phyloP scores from a whole-genome alignment of 2,888 invertebrate species.

The Drosophila crucigera region DNA sequence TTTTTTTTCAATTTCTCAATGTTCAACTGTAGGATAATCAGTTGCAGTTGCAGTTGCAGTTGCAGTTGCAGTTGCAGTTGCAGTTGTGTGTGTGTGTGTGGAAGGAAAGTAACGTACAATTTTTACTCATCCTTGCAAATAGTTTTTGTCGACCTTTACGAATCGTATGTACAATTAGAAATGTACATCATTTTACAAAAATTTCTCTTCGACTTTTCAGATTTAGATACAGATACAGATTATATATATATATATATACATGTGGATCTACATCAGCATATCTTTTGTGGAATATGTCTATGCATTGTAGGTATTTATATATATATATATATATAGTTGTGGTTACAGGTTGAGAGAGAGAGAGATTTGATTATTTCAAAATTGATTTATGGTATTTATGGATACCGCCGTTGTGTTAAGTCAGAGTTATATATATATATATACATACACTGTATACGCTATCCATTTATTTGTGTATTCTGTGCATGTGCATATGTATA shows the following conservation, averaged over 20 bases:
- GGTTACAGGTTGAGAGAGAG: constrained; percentile 24
- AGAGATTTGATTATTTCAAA: constrained; percentile 25
- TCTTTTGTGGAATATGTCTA: background rate
- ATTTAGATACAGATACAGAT: constrained; percentile 2
- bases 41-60: background rate
- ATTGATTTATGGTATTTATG: constrained; percentile 29
- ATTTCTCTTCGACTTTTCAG: background rate
- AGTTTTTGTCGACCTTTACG: constrained; percentile 11
- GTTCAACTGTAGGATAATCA: constrained; percentile 1
- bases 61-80: too few relatives aligned
- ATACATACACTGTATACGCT: constrained; percentile 1
- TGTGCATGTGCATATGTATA: constrained; percentile 7
- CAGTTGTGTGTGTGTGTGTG: too few relatives aligned
- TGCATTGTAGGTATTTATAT: background rate
- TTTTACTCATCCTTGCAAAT: background rate
- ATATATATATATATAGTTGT: background rate
- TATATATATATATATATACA: background rate
- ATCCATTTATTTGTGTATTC: constrained; percentile 5
- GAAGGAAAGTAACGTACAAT: constrained; percentile 9
- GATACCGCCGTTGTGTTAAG: constrained; percentile 10
- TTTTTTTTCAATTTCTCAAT: constrained; percentile 6
- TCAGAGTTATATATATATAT: constrained; percentile 1
- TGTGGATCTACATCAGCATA: background rate
- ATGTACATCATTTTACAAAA: constrained; percentile 37
- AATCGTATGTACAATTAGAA: constrained; percentile 30